phyloP scores from a whole-genome alignment of 2,113 vertebrate species.

The Caloenas nicobarica region DNA sequence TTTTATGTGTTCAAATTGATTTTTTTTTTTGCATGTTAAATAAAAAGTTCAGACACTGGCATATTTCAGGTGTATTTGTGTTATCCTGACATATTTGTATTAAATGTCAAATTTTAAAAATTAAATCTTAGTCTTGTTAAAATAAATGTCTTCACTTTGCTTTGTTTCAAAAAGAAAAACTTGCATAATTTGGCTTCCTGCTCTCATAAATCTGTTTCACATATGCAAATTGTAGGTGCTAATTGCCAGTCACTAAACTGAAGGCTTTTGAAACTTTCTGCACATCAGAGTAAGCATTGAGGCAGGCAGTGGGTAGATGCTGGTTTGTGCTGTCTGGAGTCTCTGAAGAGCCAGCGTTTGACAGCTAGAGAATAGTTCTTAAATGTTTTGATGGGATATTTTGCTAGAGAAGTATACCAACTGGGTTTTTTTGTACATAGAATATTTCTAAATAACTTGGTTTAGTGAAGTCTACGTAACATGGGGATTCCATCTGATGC shows the following conservation, averaged over 20 bases:
- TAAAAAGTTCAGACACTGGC: constrained; percentile 78
- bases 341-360: background rate
- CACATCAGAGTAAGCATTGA: background rate
- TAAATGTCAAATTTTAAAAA: constrained; percentile 74
- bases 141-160: constrained; percentile 62
- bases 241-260: background rate
- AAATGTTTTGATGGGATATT: background rate
- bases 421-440: background rate
- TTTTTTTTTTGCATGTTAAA: constrained; percentile 82
- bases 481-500: background rate
- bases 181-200: constrained; percentile 17
- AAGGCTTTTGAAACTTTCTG: background rate
- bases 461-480: background rate
- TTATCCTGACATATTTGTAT: constrained; percentile 79
- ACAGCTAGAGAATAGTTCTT: background rate
- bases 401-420: background rate
- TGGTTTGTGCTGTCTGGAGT: background rate
- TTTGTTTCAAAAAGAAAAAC: constrained; percentile 23
- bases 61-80: constrained; percentile 81
- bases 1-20: constrained; percentile 76
- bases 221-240: background rate
- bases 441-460: background rate
- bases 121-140: constrained; percentile 76
- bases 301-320: too few relatives aligned
- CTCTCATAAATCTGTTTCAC: background rate